Percentiles rank a stretch among this genome's conserved stretches.
These are phyloP conservation scores for Andrena chrysosceles DNA, from an alignment of 2,888 invertebrate species.

Conservation along the genomic window DNA sequence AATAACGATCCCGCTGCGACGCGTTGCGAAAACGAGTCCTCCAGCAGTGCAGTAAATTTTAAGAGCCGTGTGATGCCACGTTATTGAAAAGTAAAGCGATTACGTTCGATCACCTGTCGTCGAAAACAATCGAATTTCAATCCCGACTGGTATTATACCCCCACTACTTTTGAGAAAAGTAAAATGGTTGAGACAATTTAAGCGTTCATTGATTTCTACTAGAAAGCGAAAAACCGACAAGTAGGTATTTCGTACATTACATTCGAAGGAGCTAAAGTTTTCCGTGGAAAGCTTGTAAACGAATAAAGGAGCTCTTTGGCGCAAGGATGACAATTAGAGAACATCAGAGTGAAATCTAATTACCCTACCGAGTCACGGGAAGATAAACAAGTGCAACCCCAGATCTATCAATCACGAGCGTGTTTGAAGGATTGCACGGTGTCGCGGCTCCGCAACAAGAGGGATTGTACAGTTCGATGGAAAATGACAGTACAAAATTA, in stretches of 20 bases:
- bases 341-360: conserved; percentile 36
- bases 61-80: neutral
- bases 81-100: conserved; percentile 43
- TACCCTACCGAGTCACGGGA: conserved; percentile 33
- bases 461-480: conserved; percentile 73
- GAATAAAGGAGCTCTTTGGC: neutral
- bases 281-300: neutral
- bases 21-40: conserved; percentile 20
- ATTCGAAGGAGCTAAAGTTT: neutral
- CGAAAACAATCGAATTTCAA: neutral
- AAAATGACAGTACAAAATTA: conserved; percentile 77
- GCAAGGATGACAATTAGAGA: conserved; percentile 2
- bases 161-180: neutral
- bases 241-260: too few relatives aligned
- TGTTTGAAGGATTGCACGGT: conserved; percentile 58
- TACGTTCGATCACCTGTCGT: conserved; percentile 18
- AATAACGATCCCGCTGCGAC: conserved; percentile 48
- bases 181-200: neutral
- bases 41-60: conserved; percentile 33
- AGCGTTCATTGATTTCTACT: neutral
- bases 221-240: neutral
- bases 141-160: neutral
- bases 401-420: conserved; percentile 56
- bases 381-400: conserved; percentile 45
- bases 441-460: conserved; percentile 60